phyloP scores from a whole-genome alignment of 2,888 invertebrate species.

The Cheiracanthium punctorium region DNA sequence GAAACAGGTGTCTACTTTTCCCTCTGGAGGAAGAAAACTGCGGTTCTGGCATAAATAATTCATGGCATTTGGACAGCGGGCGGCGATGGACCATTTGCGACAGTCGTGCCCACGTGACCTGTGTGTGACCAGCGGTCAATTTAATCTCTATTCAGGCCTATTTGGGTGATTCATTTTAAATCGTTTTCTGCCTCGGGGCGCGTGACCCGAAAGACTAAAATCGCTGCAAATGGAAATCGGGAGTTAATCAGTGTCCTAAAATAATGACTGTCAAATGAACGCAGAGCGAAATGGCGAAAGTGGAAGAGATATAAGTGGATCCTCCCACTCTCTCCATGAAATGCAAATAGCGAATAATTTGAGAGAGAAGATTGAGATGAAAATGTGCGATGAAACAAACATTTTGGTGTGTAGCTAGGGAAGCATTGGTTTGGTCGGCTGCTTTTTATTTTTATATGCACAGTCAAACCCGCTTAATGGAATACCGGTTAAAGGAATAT shows the following conservation, averaged over 20 bases:
- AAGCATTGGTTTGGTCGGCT: too few relatives aligned
- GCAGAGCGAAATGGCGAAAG: neutral
- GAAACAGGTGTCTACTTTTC: neutral
- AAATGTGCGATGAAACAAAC: too few relatives aligned
- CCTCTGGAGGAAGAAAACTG: neutral
- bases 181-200: neutral
- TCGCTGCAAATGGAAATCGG: neutral
- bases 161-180: conserved; percentile 1
- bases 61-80: neutral
- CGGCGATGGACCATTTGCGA: neutral
- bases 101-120: neutral
- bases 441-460: too few relatives aligned
- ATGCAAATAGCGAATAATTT: neutral
- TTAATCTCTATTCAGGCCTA: neutral
- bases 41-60: neutral
- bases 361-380: too few relatives aligned
- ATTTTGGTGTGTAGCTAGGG: too few relatives aligned
- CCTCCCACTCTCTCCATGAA: neutral
- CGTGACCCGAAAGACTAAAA: neutral
- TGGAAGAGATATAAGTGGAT: neutral
- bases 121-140: neutral
- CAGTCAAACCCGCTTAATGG: too few relatives aligned
- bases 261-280: neutral
- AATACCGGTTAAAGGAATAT: too few relatives aligned
- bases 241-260: neutral